Conservation (phyloP, 2,888 invertebrate species). For the Hirudinaria manillensis region DNA sequence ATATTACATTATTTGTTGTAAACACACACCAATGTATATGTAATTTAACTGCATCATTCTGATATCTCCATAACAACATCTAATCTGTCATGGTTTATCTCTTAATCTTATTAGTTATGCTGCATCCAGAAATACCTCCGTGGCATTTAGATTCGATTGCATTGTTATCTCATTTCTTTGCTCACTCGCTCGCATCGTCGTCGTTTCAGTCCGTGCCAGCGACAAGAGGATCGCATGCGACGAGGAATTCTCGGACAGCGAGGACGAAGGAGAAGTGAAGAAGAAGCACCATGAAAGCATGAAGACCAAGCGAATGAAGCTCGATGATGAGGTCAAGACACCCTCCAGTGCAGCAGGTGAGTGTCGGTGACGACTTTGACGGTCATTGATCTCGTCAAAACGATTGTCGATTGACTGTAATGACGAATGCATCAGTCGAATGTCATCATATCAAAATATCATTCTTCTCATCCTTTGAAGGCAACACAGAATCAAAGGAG, state of each 20-base stretch:
- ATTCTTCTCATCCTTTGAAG: too few relatives aligned
- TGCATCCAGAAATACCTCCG: too few relatives aligned
- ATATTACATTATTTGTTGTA: too few relatives aligned
- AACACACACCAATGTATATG: too few relatives aligned
- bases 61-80: too few relatives aligned
- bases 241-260: constrained; percentile 73
- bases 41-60: too few relatives aligned
- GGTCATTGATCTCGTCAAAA: not conserved
- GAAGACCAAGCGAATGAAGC: constrained; percentile 45
- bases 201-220: constrained; percentile 55
- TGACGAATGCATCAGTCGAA: not conserved
- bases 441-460: not conserved
- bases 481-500: not conserved
- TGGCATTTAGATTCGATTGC: not conserved
- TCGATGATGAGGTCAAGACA: constrained; percentile 42
- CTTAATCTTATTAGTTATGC: too few relatives aligned
- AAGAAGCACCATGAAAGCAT: constrained; percentile 46
- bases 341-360: constrained; percentile 10
- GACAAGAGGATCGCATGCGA: constrained; percentile 92
- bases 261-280: constrained; percentile 69
- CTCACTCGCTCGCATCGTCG: not conserved
- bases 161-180: not conserved
- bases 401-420: too few relatives aligned
- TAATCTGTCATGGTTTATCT: too few relatives aligned
- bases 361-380: not conserved